Percentiles rank a stretch among this genome's conserved stretches.
Conservation (phyloP, 2,888 invertebrate species). For the Geophilus truncorum region DNA sequence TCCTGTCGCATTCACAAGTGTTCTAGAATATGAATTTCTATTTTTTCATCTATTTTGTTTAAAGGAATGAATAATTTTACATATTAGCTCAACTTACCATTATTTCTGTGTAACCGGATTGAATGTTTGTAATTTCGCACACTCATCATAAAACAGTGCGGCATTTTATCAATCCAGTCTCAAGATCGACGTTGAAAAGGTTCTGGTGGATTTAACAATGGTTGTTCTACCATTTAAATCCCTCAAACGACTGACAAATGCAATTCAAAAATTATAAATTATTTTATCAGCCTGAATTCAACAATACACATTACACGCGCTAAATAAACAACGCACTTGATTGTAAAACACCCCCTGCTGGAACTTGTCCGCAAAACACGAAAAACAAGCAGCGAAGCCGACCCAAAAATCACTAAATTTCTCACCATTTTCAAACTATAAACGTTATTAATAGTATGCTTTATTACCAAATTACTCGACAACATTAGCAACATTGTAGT, state of each 20-base stretch:
- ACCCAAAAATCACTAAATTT: not conserved
- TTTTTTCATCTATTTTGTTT: no score
- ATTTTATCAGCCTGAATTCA: not conserved
- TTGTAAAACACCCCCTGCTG: slow-evolving; percentile 24
- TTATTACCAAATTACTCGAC: slow-evolving; percentile 14
- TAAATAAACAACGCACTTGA: slow-evolving; percentile 1
- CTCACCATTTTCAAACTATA: not conserved
- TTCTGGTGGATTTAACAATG: slow-evolving; percentile 22
- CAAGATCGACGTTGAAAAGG: slow-evolving; percentile 7
- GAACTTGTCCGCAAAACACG: not conserved
- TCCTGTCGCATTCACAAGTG: not conserved
- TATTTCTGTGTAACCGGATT: not conserved
- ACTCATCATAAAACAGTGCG: slow-evolving; percentile 10
- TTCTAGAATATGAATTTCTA: not conserved
- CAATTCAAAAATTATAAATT: not conserved
- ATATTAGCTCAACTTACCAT: not conserved
- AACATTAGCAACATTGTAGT: slow-evolving; percentile 4
- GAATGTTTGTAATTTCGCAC: slow-evolving; percentile 13
- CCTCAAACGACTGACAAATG: slow-evolving; percentile 8
- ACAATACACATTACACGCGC: slow-evolving; percentile 9
- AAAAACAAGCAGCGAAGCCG: not conserved
- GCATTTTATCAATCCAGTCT: slow-evolving; percentile 10
- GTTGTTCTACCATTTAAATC: not conserved
- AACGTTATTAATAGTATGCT: not conserved
- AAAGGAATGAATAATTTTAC: no score